Evolutionary conservation across 2,113 vertebrate species (phyloP).

Genomic region (Entomyzon cyanotis): DNA sequence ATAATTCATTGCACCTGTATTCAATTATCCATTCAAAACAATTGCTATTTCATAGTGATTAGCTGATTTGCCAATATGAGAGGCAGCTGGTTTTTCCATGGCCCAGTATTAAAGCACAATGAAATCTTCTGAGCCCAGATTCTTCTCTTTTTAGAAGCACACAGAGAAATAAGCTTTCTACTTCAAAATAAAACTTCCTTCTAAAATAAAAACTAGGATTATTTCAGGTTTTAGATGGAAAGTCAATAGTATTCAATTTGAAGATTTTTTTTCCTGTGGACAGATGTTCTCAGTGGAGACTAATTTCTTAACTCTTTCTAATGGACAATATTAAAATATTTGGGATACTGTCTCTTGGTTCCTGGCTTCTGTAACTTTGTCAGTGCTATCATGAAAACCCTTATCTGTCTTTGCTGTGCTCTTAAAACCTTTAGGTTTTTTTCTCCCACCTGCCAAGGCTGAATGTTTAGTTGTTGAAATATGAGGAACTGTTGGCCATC

Average conservation of each 20-base stretch:
- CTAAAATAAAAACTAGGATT: conserved; percentile 58
- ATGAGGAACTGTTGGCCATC: neutral
- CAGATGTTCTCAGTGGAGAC: conserved; percentile 24
- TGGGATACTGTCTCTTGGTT: neutral
- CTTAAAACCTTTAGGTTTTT: neutral
- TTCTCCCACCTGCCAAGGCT: neutral
- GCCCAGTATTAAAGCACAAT: conserved; percentile 40
- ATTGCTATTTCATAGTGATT: conserved; percentile 68
- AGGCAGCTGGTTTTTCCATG: conserved; percentile 70
- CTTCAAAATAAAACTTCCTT: conserved; percentile 43
- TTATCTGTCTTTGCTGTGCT: neutral
- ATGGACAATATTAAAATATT: neutral
- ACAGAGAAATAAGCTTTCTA: conserved; percentile 31
- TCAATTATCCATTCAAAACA: conserved; percentile 74
- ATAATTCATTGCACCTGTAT: conserved; percentile 78
- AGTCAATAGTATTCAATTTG: neutral
- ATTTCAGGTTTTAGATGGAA: conserved; percentile 42
- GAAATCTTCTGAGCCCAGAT: conserved; percentile 60
- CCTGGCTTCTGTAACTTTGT: neutral
- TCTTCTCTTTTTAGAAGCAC: conserved; percentile 39
- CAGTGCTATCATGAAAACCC: neutral
- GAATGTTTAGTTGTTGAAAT: neutral
- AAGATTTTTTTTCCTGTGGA: neutral
- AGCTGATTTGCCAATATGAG: conserved; percentile 64
- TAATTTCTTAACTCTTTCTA: conserved; percentile 4